phyloP scores from a whole-genome alignment of 35 echinoderm and acorn worm genomes.

The Patiria miniata region DNA sequence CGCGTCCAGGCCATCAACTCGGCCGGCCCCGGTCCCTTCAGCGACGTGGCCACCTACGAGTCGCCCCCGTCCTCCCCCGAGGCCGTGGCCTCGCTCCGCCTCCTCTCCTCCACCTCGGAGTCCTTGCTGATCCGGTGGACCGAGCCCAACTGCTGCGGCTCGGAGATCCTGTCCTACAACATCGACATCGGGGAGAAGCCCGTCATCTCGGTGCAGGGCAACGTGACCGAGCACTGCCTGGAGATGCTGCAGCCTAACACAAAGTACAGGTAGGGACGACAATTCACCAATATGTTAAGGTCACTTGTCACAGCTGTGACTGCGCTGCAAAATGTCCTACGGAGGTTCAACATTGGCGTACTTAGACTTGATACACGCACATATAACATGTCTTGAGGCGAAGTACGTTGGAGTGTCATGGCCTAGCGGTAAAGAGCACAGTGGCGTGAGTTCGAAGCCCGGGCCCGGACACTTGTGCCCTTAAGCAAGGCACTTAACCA shows the following conservation, averaged over 20 bases:
- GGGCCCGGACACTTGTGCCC: too few relatives aligned
- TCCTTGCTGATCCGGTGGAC: constrained; percentile 89
- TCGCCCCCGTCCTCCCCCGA: constrained; percentile 91
- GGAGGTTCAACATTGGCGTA: too few relatives aligned
- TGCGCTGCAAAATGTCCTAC: too few relatives aligned
- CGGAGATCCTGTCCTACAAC: constrained; percentile 95
- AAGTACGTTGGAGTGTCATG: too few relatives aligned
- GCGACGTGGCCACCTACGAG: constrained; percentile 79
- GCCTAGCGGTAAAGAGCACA: too few relatives aligned
- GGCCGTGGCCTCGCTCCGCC: constrained; percentile 75
- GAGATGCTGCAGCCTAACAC: constrained; percentile 91
- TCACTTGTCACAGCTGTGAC: too few relatives aligned
- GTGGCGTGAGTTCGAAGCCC: too few relatives aligned
- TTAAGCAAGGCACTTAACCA: too few relatives aligned
- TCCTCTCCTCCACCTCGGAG: constrained; percentile 88
- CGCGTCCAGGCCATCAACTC: constrained; percentile 93
- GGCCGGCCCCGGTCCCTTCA: constrained; percentile 90
- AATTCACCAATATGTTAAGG: too few relatives aligned
- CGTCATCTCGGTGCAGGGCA: constrained; percentile 70
- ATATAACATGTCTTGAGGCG: too few relatives aligned
- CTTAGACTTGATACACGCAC: too few relatives aligned
- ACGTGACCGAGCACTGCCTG: constrained; percentile 91
- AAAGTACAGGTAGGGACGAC: constrained; percentile 86
- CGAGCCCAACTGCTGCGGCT: constrained; percentile 90
- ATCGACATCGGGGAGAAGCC: constrained; percentile 90